phyloP scores from a whole-genome alignment of 2,797 vertebrate genomes.

The Pseudotriccus pelzelni region DNA sequence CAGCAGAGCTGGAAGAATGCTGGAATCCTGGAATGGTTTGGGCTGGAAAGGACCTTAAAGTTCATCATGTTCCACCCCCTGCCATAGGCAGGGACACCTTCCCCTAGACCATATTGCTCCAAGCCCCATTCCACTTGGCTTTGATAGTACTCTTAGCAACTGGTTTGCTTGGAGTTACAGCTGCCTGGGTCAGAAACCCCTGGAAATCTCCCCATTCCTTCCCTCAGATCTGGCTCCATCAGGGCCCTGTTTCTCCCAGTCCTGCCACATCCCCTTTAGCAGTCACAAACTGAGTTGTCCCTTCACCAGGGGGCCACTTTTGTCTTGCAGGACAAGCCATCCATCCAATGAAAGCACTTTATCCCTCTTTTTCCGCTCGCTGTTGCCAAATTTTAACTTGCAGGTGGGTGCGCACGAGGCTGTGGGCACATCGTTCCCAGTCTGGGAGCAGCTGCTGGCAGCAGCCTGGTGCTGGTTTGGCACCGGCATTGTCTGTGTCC shows the following conservation, averaged over 20 bases:
- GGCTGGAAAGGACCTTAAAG: background rate
- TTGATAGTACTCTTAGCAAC: background rate
- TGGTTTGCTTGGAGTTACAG: background rate
- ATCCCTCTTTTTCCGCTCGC: constrained; percentile 93
- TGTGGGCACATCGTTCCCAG: background rate
- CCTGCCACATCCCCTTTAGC: background rate
- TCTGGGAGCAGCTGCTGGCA: background rate
- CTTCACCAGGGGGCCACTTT: background rate
- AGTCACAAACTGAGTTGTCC: background rate
- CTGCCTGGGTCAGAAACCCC: background rate
- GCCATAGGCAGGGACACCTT: background rate
- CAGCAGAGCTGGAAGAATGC: background rate
- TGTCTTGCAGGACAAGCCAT: constrained; percentile 63
- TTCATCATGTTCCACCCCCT: background rate
- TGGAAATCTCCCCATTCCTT: background rate
- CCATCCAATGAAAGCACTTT: constrained; percentile 88
- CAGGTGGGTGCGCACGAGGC: constrained; percentile 79
- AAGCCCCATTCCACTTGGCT: background rate
- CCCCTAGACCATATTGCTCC: background rate
- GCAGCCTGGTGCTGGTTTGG: background rate
- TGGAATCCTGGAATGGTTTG: background rate
- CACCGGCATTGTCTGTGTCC: background rate
- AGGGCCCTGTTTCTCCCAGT: background rate
- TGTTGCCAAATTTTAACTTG: constrained; percentile 92
- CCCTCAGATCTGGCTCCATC: accelerated